Evolutionary conservation across 2,888 invertebrate genomes (phyloP).

Genomic region (Clunio marinus): DNA sequence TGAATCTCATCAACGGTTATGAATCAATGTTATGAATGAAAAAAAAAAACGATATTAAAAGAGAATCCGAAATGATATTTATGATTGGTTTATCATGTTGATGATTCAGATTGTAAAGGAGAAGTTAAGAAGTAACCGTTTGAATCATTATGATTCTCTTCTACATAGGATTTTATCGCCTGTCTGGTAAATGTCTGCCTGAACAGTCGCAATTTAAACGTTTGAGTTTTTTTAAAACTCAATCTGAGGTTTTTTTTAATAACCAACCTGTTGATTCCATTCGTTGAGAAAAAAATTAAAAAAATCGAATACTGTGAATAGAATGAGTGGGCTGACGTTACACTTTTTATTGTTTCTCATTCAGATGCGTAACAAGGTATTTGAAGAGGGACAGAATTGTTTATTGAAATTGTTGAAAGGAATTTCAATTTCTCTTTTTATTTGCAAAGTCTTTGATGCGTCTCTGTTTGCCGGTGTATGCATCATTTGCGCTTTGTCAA

Average conservation of each 20-base stretch:
- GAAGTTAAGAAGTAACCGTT: neutral
- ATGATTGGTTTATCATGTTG: conserved; percentile 8
- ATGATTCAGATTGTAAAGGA: conserved; percentile 1
- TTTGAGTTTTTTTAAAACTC: neutral
- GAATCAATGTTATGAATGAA: neutral
- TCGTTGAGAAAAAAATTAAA: neutral
- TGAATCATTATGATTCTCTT: conserved; percentile 2
- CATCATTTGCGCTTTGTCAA: conserved; percentile 22
- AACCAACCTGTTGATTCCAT: conserved; percentile 24
- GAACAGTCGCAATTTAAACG: neutral
- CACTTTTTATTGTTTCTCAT: neutral
- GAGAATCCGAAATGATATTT: conserved; percentile 2
- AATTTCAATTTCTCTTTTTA: no score
- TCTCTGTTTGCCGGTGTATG: neutral
- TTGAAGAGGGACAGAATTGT: neutral
- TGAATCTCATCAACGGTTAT: conserved; percentile 15
- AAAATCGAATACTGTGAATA: neutral
- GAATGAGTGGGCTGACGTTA: neutral
- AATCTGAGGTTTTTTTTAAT: conserved; percentile 25
- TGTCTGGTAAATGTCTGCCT: conserved; percentile 21
- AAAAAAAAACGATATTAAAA: neutral
- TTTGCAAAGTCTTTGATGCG: conserved; percentile 5
- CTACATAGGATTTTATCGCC: neutral
- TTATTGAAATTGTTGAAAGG: no score
- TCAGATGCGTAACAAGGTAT: neutral